A percentile compares a stretch with the other conserved stretches of the same genome.
Conservation (phyloP, 2,888 invertebrate species). For the Dromius quadrimaculatus region DNA sequence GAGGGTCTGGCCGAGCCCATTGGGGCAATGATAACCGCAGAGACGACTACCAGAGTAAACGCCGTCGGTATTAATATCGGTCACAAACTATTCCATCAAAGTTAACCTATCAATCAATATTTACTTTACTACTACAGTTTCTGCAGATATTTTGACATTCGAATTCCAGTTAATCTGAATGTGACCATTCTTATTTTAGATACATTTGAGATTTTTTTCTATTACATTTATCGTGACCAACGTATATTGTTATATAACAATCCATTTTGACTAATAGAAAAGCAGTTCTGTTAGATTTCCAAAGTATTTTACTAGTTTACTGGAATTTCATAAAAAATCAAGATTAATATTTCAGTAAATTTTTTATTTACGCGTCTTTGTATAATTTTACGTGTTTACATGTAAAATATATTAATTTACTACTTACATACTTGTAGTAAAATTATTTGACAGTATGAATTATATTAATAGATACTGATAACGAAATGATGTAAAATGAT, state of each 20-base stretch:
- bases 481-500: background rate
- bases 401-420: slow-evolving; percentile 5
- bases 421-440: slow-evolving; percentile 21
- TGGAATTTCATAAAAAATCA: too few species aligned
- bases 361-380: slow-evolving; percentile 11
- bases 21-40: slow-evolving; percentile 59
- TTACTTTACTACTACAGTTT: too few species aligned
- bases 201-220: too few species aligned
- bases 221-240: too few species aligned
- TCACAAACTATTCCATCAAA: too few species aligned
- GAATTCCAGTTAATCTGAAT: too few species aligned
- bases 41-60: slow-evolving; percentile 59
- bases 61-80: slow-evolving; percentile 60
- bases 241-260: too few species aligned
- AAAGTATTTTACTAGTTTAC: too few species aligned
- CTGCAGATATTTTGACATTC: too few species aligned
- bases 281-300: background rate
- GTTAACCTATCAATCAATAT: too few species aligned
- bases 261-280: background rate
- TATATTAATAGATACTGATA: slow-evolving; percentile 23
- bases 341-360: slow-evolving; percentile 13
- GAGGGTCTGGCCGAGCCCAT: slow-evolving; percentile 54
- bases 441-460: slow-evolving; percentile 5
- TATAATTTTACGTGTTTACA: slow-evolving; percentile 21
- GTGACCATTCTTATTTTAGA: too few species aligned